Evolutionary conservation across 2,888 invertebrate genomes (phyloP), one percentile per base, ranked within the genome.

Genomic region (Druceiella hillmani): DNA sequence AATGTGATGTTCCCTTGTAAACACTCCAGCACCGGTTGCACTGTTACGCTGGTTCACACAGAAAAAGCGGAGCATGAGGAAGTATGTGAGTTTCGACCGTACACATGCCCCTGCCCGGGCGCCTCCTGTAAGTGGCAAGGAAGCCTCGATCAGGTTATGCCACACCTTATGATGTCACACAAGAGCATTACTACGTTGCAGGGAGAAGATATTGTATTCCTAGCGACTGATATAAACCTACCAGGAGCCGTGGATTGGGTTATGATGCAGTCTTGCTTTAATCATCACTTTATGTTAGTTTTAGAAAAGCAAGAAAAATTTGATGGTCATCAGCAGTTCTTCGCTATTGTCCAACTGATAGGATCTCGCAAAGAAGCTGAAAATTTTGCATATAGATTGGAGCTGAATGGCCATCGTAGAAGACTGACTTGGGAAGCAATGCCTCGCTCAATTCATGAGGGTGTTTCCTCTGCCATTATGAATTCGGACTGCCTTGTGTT

Each of bases 261-360:
- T 3, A 99, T 99, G 99, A 99, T 99, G 98, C 99, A 99, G 69
- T 94, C 94, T 16, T 99, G 99, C 66, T 99, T 98, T 63, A 94
- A 93, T 38, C 95, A 95, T 60, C 93, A 98, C 65, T 99, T 99
- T 59, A 99, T 99, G 98, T 77, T 99, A 49, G 98, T 99, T 20
- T 76, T 99, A 33, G 99, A 99, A 62, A 98, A 98, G 61, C 94
- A 95, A 66, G 95, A 95, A 57, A 98, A 98, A 61, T 92, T 86
- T 62, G 95, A 98, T 70, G 95, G 92, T 1, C 90, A 91, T 58
- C 92, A 92, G 55, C 92, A 93, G 59, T 94, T 94, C 64, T 93
- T 92, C 73, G 99, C 99, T 13, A 97, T 99, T 56, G 99, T 99
- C 20, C 99, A 99, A 65, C 75, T 99, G 32, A 99, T 99, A 64